Evolutionary conservation across 2,113 vertebrate genomes (phyloP).

Genomic region (Suricata suricatta): DNA sequence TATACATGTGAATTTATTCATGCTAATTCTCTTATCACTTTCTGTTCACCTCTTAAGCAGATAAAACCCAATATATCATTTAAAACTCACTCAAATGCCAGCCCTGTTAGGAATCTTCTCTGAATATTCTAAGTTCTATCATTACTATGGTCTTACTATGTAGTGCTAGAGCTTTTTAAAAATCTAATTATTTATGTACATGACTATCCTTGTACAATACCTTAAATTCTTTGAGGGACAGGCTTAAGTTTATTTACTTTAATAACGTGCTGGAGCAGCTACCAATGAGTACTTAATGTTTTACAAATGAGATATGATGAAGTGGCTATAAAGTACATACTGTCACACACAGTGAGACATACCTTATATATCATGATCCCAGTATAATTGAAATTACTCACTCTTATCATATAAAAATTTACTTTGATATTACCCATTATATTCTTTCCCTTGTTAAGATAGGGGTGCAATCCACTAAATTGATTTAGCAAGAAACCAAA

Average conservation of each 20-base stretch:
- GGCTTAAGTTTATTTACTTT: background rate
- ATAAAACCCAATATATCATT: background rate
- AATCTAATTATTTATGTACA: background rate
- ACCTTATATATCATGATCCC: background rate
- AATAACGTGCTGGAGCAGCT: background rate
- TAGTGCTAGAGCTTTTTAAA: background rate
- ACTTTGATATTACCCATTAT: background rate
- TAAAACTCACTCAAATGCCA: conserved; percentile 4
- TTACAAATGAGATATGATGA: background rate
- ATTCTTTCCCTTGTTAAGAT: background rate
- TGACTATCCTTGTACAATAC: background rate
- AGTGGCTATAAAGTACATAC: background rate
- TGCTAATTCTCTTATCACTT: background rate
- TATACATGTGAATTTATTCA: background rate
- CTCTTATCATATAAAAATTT: background rate
- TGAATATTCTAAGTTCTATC: background rate
- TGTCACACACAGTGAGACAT: background rate
- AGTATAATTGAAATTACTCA: background rate
- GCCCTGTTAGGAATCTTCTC: background rate
- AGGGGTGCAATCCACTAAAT: background rate
- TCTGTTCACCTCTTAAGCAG: background rate
- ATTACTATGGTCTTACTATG: background rate
- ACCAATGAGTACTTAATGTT: background rate
- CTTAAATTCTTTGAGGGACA: background rate
- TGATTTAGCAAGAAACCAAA: background rate